Percentiles rank a stretch among this genome's conserved stretches.
Conservation (phyloP, 53 echinoderm and acorn worm genomes). For the Patiria pectinifera region DNA sequence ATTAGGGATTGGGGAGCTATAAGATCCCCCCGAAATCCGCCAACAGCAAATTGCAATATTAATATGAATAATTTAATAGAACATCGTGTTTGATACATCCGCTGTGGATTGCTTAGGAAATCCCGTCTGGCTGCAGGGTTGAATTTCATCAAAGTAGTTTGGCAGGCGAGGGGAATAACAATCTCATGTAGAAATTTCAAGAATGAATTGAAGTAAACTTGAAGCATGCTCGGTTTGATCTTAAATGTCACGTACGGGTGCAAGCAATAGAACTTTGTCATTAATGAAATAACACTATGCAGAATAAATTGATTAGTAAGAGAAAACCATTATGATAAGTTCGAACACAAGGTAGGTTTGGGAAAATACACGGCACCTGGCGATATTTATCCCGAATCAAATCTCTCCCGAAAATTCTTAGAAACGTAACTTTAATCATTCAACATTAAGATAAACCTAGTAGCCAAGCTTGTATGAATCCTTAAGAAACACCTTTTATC, state of each 20-base stretch:
- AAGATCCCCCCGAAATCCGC: slow-evolving; percentile 4
- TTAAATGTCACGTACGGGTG: neutral
- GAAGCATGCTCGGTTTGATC: neutral
- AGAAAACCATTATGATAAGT: no score
- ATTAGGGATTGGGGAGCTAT: slow-evolving; percentile 13
- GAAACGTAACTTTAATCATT: no score
- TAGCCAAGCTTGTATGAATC: no score
- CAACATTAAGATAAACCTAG: no score
- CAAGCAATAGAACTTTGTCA: no score
- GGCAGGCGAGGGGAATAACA: neutral
- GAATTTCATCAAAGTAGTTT: slow-evolving; percentile 30
- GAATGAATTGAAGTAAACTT: neutral
- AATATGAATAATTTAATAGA: slow-evolving; percentile 56
- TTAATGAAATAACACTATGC: no score
- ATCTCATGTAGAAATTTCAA: neutral
- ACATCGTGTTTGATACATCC: slow-evolving; percentile 50
- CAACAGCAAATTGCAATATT: slow-evolving; percentile 21
- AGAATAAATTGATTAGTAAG: no score
- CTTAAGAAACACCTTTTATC: no score
- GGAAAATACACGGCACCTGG: no score
- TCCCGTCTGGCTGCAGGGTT: neutral
- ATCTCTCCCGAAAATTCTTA: no score
- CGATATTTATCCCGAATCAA: no score
- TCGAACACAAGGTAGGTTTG: no score
- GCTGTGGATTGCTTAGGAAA: neutral